A percentile compares a stretch with the other conserved stretches of the same genome.
These are phyloP conservation scores for Cecidostiba fungosa DNA, from an alignment of 2,888 invertebrate genomes.

Conservation along the genomic window DNA sequence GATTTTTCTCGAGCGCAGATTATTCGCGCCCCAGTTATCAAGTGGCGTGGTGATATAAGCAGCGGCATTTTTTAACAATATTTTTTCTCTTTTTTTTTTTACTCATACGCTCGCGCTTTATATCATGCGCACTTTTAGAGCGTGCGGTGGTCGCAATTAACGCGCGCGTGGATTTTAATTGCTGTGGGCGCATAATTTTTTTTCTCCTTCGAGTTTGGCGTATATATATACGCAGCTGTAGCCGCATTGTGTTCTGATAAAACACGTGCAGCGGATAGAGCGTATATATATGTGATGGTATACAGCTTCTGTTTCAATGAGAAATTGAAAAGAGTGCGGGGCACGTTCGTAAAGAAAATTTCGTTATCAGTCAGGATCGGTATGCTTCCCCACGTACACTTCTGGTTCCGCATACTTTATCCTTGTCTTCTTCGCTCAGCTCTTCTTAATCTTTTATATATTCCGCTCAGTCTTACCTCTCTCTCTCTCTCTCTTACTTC, in stretches of 20 bases:
- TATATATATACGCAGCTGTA: not conserved
- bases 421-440: not conserved
- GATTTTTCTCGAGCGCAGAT: slow-evolving; percentile 1
- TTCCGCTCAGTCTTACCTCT: slow-evolving; percentile 9
- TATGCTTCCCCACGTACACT: slow-evolving; percentile 51
- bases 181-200: not conserved
- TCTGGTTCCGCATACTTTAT: not conserved
- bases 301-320: not conserved
- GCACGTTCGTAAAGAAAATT: not conserved
- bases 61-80: too few species aligned
- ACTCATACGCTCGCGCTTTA: not conserved
- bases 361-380: slow-evolving; percentile 40
- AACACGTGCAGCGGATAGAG: not conserved
- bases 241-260: not conserved
- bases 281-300: not conserved
- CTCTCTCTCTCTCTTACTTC: not conserved
- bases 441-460: too few species aligned
- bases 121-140: not conserved
- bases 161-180: slow-evolving; percentile 32
- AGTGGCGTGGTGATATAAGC: slow-evolving; percentile 17
- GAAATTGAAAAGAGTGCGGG: not conserved
- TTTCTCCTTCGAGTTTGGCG: not conserved
- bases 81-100: not conserved
- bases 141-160: not conserved
- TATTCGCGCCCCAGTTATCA: slow-evolving; percentile 55